phyloP scores from a whole-genome alignment of 2,113 vertebrate genomes.

The Sinocyclocheilus rhinocerous region DNA sequence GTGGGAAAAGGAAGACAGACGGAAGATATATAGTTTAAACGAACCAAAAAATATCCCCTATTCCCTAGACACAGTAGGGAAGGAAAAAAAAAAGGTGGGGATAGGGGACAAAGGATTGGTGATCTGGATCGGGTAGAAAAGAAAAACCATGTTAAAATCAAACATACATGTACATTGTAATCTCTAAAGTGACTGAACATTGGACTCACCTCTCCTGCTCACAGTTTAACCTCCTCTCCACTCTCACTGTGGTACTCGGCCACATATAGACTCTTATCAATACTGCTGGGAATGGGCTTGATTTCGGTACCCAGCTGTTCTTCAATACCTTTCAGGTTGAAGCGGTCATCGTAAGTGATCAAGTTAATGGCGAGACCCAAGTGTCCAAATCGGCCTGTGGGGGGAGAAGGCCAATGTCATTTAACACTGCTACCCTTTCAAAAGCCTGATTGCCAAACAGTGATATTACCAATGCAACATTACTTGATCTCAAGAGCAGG shows the following conservation, averaged over 20 bases:
- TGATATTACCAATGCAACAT: neutral
- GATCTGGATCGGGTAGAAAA: slow-evolving; percentile 66
- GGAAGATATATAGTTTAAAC: slow-evolving; percentile 61
- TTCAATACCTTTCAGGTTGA: slow-evolving; percentile 99
- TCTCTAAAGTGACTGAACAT: neutral
- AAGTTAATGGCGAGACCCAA: slow-evolving; percentile 98
- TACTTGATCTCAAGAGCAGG: neutral
- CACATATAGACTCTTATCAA: slow-evolving; percentile 99
- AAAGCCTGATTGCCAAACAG: neutral
- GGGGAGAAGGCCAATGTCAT: neutral
- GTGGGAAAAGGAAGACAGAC: slow-evolving; percentile 53
- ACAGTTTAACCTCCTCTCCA: slow-evolving; percentile 92
- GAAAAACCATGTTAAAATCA: neutral
- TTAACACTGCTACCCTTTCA: neutral
- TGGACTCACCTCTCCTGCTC: slow-evolving; percentile 76
- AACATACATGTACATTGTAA: neutral
- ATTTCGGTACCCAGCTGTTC: slow-evolving; percentile 98
- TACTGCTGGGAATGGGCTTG: slow-evolving; percentile 98
- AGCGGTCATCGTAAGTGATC: slow-evolving; percentile 99
- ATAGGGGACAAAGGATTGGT: slow-evolving; percentile 59
- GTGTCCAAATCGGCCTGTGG: slow-evolving; percentile 95
- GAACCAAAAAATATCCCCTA: slow-evolving; percentile 52
- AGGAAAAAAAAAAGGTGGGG: slow-evolving; percentile 22
- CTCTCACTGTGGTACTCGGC: slow-evolving; percentile 98
- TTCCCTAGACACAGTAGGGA: slow-evolving; percentile 48